Evolutionary conservation across 1,140 invertebrate genomes (phyloP), one percentile per base, ranked within the genome.

Genomic region (Atta texana): DNA sequence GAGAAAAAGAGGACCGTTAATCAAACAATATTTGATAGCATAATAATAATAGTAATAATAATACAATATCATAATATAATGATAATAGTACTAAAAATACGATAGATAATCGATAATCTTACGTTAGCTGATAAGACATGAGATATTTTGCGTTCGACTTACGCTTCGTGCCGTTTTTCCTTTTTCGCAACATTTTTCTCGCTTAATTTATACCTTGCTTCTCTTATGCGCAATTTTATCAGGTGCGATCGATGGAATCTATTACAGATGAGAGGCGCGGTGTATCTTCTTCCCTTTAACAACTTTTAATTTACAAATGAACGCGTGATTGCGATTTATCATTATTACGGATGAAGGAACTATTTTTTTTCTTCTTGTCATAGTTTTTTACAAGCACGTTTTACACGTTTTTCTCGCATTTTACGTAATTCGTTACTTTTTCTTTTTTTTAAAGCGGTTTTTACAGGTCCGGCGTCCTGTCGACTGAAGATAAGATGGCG

Each of bases 311-410:
- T 94, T 94, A 94, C 93, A 94, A 85, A 93, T 94, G 94, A 92
- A 21, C 92, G 94, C 93, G 94, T 91, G 92, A 85, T 92, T 92
- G 93, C 87, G 92, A 94, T 94, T 64, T 94, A 59, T 72, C 57
- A 59, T 71, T 69, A 59, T 71, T 69, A 94, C 93, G 91, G 90
- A 93, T 93, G 93, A 95, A 95, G 93, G 94, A 95, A 95, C 92
- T 95, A 94, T 94, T 63, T 85, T 61, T 82, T 68, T 75, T 16
- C 31, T 44, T 57, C 59, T 44, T 59, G 61, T 87, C 75, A 68
- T 34, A 75, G 69, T 74, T 72, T 75, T 51, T 89, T 75, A 89
- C 74, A 64, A 89, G 77, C 89, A 75, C 49, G 34, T 75, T 53
- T 88, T 59, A 82, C 71, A 78, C 53, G 85, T 85, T 31, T 85